Conservation (phyloP, 2,113 vertebrate genomes). For the Mesocricetus auratus region DNA sequence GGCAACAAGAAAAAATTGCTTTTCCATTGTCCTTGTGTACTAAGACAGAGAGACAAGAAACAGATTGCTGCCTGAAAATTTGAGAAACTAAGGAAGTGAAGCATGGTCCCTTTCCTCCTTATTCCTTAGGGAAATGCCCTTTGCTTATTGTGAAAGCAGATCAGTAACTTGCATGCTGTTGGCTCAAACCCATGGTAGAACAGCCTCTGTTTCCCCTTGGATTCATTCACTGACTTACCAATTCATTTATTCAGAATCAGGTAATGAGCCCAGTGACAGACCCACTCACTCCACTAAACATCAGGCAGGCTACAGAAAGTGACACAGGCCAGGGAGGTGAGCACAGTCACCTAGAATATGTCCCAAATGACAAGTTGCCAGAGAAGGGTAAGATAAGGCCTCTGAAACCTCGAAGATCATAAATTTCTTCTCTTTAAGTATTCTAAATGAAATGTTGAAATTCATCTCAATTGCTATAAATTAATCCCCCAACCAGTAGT, state of each 20-base stretch:
- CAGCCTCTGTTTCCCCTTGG: neutral
- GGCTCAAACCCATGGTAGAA: neutral
- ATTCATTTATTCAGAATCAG: conserved; percentile 22
- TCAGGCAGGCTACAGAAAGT: neutral
- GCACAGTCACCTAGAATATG: neutral
- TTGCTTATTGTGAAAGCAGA: neutral
- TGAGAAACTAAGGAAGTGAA: neutral
- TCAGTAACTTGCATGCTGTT: neutral
- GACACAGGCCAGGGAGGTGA: neutral
- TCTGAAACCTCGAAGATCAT: neutral
- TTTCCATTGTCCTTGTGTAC: neutral
- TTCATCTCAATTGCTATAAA: neutral
- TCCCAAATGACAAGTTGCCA: neutral
- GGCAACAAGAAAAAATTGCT: conserved; percentile 4
- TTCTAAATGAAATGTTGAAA: conserved; percentile 53
- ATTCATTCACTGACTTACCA: neutral
- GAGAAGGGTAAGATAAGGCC: neutral
- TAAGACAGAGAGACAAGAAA: neutral
- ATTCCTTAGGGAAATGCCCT: neutral
- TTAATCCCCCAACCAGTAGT: neutral
- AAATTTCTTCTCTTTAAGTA: neutral
- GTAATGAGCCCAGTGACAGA: neutral
- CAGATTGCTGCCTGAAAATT: neutral
- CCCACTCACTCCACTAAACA: neutral
- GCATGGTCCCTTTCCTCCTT: neutral